Conservation (phyloP, 1,140 invertebrate species). For the Daktulosphaira vitifoliae region DNA sequence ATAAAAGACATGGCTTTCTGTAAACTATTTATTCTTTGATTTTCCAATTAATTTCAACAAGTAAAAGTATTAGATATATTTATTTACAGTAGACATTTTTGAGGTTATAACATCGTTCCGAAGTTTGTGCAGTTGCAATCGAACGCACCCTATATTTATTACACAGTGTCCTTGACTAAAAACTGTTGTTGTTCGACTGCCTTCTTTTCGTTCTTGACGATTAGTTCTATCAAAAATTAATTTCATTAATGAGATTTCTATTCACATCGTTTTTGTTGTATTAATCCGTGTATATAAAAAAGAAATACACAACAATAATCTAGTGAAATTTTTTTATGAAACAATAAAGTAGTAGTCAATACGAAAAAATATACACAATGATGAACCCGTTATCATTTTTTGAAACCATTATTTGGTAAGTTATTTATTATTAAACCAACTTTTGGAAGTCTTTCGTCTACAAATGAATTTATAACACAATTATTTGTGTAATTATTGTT, state of each 20-base stretch:
- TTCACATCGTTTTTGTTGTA: neutral
- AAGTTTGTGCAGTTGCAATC: constrained; percentile 15
- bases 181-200: constrained; percentile 22
- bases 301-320: neutral
- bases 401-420: constrained; percentile 4
- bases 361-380: constrained; percentile 11
- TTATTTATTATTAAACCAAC: neutral
- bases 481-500: no score
- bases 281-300: neutral
- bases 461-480: no score
- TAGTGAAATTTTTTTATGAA: no score
- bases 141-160: constrained; percentile 10
- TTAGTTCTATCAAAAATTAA: neutral
- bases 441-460: no score
- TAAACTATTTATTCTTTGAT: no score
- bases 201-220: constrained; percentile 12
- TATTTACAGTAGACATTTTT: neutral
- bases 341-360: neutral
- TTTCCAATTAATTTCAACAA: no score
- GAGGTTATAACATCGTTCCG: constrained; percentile 26
- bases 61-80: no score
- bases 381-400: constrained; percentile 12
- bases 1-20: no score
- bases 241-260: neutral
- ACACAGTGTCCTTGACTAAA: constrained; percentile 16